Evolutionary conservation across 2,797 vertebrate species (phyloP).

Genomic region (Crocodylus rhombifer): DNA sequence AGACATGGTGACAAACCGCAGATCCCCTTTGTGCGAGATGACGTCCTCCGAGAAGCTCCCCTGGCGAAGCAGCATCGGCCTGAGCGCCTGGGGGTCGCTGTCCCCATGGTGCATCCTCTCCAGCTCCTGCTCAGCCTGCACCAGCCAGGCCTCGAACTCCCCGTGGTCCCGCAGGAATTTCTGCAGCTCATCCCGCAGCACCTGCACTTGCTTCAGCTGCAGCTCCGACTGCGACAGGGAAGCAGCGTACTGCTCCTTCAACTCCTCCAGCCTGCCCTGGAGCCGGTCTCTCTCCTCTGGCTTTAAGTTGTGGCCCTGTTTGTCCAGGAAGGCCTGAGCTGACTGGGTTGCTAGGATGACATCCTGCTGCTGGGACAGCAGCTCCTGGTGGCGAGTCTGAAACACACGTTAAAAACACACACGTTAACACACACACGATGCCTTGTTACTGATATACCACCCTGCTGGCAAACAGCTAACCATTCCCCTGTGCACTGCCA

Average conservation of each 20-base stretch:
- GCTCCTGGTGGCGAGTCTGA: conserved; percentile 90
- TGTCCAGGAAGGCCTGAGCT: conserved; percentile 89
- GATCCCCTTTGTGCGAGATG: conserved; percentile 97
- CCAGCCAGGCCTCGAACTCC: conserved; percentile 89
- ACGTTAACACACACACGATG: fast-evolving
- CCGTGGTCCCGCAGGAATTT: conserved; percentile 93
- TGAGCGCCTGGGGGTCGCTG: conserved; percentile 78
- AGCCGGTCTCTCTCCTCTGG: conserved; percentile 85
- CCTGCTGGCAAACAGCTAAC: fast-evolving
- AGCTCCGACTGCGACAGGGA: conserved; percentile 86
- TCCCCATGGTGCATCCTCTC: conserved; percentile 83
- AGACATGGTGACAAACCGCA: conserved; percentile 95
- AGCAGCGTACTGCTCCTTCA: conserved; percentile 87
- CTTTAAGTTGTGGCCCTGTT: conserved; percentile 86
- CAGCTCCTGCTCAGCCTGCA: conserved; percentile 89
- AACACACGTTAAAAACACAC: neutral
- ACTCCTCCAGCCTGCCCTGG: conserved; percentile 82
- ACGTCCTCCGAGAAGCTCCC: conserved; percentile 93
- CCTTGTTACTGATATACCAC: fast-evolving
- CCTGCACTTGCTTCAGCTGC: conserved; percentile 87
- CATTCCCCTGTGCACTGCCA: fast-evolving
- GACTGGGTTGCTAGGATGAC: conserved; percentile 90
- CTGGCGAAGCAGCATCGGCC: conserved; percentile 86
- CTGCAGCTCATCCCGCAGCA: conserved; percentile 89
- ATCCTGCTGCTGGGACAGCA: conserved; percentile 93